Evolutionary conservation across 1,140 invertebrate species (phyloP).

Genomic region (Cyclargus thomasi): DNA sequence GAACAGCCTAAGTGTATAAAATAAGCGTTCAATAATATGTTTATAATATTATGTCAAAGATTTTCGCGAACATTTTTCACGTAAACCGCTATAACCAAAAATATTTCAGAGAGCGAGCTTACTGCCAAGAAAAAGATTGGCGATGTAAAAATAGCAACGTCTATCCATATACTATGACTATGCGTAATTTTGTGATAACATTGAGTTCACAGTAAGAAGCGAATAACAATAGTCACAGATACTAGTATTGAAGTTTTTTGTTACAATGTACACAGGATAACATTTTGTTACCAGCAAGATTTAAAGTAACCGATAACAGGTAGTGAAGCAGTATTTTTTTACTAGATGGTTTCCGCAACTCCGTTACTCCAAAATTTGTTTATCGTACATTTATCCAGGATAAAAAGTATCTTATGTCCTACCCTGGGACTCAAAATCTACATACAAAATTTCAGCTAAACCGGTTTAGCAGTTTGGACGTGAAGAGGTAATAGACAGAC

Average conservation of each 20-base stretch:
- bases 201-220: background rate
- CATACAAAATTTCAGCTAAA: too few species aligned
- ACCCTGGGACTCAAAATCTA: too few species aligned
- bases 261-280: slow-evolving; percentile 1
- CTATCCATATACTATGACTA: too few species aligned
- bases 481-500: too few species aligned
- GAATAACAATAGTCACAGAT: background rate
- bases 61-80: background rate
- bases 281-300: background rate
- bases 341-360: too few species aligned
- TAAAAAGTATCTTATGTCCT: too few species aligned
- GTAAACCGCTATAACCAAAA: background rate
- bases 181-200: background rate
- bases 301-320: background rate
- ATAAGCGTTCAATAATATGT: too few species aligned
- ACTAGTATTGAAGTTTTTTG: background rate
- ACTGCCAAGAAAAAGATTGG: background rate
- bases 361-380: too few species aligned
- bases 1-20: background rate
- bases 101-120: background rate
- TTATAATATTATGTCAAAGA: background rate
- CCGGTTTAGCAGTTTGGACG: too few species aligned
- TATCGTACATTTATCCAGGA: too few species aligned
- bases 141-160: background rate
- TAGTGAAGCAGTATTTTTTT: background rate